Conservation (phyloP, 2,797 vertebrate species). For the Enteromius thamalakanensis region DNA sequence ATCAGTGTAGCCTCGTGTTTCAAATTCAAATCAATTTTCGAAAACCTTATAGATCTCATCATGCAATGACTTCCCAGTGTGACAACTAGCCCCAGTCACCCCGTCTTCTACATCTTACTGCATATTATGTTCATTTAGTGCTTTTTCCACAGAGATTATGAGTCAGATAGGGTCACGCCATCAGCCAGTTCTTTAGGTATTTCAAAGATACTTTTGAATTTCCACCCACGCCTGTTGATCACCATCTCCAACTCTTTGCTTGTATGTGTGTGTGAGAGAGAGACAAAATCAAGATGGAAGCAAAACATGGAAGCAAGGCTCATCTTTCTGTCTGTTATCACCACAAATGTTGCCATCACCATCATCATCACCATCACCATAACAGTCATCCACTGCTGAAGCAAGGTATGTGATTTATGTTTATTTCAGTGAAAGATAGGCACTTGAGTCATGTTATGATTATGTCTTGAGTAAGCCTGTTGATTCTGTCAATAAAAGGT, state of each 20-base stretch:
- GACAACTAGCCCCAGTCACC: background rate
- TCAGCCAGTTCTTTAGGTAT: background rate
- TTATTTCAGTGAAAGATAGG: constrained; percentile 11
- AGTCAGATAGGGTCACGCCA: background rate
- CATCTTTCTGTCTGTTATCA: constrained; percentile 61
- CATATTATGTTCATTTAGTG: background rate
- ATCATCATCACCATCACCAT: constrained; percentile 50
- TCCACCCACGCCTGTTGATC: constrained; percentile 20
- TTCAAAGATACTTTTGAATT: constrained; percentile 7
- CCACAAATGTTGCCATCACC: constrained; percentile 62
- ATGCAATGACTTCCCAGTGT: background rate
- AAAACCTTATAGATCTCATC: background rate
- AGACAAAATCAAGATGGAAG: constrained; percentile 23
- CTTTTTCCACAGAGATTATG: constrained; percentile 12
- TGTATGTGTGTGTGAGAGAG: constrained; percentile 5
- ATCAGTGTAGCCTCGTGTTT: background rate
- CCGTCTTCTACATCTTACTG: background rate
- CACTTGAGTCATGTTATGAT: constrained; percentile 15
- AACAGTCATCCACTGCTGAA: constrained; percentile 22
- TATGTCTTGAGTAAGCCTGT: background rate
- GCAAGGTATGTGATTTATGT: constrained; percentile 38
- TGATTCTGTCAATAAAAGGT: constrained; percentile 5
- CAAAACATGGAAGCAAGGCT: constrained; percentile 19
- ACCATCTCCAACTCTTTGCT: constrained; percentile 25
- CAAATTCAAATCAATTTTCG: background rate